phyloP scores from a whole-genome alignment of 2,888 invertebrate genomes.

The Diloba caeruleocephala region DNA sequence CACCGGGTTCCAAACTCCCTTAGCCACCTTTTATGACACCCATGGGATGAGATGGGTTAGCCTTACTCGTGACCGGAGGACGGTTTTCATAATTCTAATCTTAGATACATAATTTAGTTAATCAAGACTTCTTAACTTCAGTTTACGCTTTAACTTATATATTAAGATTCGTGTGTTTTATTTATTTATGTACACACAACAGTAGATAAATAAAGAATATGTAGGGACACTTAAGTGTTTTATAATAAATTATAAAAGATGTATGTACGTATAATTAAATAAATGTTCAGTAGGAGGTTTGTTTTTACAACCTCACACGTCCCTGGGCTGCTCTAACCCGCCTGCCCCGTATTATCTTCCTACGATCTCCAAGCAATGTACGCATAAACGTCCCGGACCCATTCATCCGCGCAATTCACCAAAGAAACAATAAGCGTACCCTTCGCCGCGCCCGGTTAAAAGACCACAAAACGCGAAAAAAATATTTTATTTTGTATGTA shows the following conservation, averaged over 20 bases:
- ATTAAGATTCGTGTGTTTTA: too few relatives aligned
- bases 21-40: too few relatives aligned
- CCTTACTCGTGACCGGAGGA: too few relatives aligned
- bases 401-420: constrained; percentile 85
- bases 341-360: constrained; percentile 81
- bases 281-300: constrained; percentile 76
- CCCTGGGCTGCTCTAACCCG: constrained; percentile 78
- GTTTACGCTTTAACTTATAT: too few relatives aligned
- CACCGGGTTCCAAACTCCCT: too few relatives aligned
- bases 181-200: too few relatives aligned
- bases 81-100: too few relatives aligned
- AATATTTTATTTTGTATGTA: constrained; percentile 75
- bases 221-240: constrained; percentile 8
- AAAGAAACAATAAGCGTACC: constrained; percentile 86
- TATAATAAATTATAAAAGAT: constrained; percentile 18
- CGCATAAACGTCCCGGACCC: constrained; percentile 79
- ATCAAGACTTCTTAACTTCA: too few relatives aligned
- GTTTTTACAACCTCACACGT: constrained; percentile 75
- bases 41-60: too few relatives aligned
- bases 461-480: constrained; percentile 80
- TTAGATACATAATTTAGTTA: too few relatives aligned
- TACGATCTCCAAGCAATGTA: constrained; percentile 80
- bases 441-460: constrained; percentile 81
- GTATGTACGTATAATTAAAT: constrained; percentile 11
- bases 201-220: too few relatives aligned